Conservation (phyloP, 2,888 invertebrate species). For the Glyphotaelius pellucidus region DNA sequence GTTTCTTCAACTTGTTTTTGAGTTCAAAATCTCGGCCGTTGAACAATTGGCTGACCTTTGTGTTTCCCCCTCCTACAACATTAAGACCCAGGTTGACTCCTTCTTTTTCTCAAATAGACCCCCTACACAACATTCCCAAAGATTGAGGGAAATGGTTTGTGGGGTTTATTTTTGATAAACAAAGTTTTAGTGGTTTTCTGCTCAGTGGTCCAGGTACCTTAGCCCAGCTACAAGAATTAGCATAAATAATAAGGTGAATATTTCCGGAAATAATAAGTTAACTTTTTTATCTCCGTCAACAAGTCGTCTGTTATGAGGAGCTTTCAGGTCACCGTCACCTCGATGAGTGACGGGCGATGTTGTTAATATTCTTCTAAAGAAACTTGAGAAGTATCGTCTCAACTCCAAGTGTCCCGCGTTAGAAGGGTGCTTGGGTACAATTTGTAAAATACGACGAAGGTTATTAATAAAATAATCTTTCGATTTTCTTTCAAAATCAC, state of each 20-base stretch:
- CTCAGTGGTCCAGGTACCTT: background rate
- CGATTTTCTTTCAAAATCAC: background rate
- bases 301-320: background rate
- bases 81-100: too few species aligned
- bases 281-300: conserved; percentile 21
- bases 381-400: background rate
- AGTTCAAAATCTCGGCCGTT: too few species aligned
- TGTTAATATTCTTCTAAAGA: background rate
- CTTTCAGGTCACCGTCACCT: background rate
- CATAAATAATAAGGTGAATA: background rate
- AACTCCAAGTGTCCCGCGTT: background rate
- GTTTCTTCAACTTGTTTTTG: too few species aligned
- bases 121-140: too few species aligned
- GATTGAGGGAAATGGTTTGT: too few species aligned
- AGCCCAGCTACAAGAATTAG: background rate
- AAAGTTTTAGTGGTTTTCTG: background rate
- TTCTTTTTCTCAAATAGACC: too few species aligned
- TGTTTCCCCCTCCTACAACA: too few species aligned
- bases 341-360: background rate
- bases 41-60: too few species aligned
- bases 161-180: too few species aligned
- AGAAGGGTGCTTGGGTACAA: background rate
- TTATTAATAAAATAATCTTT: background rate
- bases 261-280: conserved; percentile 10
- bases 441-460: background rate